Base-by-base conservation (phyloP, 2,888 invertebrate genomes). In the Steromphala cineraria region DNA sequence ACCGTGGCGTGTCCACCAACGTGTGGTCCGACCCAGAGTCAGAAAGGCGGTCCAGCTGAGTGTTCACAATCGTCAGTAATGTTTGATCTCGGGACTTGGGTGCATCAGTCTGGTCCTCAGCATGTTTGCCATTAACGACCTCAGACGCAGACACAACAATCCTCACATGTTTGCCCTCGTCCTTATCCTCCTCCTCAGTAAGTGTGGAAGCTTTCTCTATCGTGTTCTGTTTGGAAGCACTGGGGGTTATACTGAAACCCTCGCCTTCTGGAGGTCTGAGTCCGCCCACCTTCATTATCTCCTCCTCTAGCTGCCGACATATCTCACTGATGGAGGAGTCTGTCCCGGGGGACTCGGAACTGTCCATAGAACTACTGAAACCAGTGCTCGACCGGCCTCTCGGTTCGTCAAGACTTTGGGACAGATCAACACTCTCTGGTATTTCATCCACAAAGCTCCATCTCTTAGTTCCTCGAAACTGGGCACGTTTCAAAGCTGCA, bases 351-450 rank as follows among this genome's bases (percentile, higher is more conserved):
- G 79, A 81, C 17, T 85, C 85, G 17, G 78, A 78, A 74, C 88
- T 88, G 81, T 88, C 88, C 21, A 85, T 86, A 21, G 88, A 88
- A 75, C 82, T 86, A 71, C 85, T 85, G 80, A 85, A 85, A 24
- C 82, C 82, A 28, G 82, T 80, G 71, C 83, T 83, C 8, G 80
- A 80, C 24, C 28, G 31, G 4, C 76, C 76, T 53, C 36, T 24
- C 1, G 55, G 55, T 5, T 83, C 71, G 28, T 83, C 83, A 55
- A 80, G 79, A 67, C 82, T 81, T 71, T 40, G 67, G 17, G 67
- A 24, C 2, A 79, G 19, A 28, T 75, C 75, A 28, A 52, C 67
- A n/a, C 46, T 74, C 0, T 53, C 74, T 0, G 7, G n/a, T 7
- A 31, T 31, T 17, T 80, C 21, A 13, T 82, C 81, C 56, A 82